phyloP scores from a whole-genome alignment of 2,797 vertebrate species.

The Molossus alvarezi region DNA sequence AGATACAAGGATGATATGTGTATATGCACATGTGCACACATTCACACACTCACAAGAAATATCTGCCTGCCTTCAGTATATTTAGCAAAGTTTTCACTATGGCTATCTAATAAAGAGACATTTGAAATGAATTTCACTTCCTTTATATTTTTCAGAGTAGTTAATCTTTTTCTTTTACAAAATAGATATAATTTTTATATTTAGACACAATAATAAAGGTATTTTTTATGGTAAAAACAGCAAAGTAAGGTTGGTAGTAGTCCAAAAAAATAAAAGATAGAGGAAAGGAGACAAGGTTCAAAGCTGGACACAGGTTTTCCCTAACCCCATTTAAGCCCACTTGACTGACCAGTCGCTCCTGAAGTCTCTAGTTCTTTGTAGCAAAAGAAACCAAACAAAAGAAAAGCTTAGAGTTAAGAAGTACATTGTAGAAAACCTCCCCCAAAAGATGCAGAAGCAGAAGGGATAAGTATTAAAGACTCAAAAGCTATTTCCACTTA shows the following conservation, averaged over 20 bases:
- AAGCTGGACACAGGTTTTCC: not conserved
- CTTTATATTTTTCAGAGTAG: not conserved
- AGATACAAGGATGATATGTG: not conserved
- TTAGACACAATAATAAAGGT: not conserved
- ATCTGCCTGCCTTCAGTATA: not conserved
- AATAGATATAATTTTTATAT: not conserved
- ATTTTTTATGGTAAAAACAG: not conserved
- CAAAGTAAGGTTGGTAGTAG: not conserved
- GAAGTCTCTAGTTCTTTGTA: not conserved
- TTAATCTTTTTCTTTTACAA: not conserved
- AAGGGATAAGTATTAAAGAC: conserved; percentile 59
- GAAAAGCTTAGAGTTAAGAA: conserved; percentile 43
- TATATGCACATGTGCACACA: not conserved
- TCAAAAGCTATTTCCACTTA: conserved; percentile 68
- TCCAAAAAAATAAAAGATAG: not conserved
- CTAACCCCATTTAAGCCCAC: not conserved
- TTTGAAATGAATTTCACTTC: conserved; percentile 12
- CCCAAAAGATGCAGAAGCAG: conserved; percentile 38
- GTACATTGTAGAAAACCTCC: not conserved
- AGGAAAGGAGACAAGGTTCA: not conserved
- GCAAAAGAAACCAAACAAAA: conserved; percentile 58
- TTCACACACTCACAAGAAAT: not conserved
- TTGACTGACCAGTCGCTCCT: not conserved
- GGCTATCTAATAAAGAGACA: not conserved
- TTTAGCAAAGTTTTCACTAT: not conserved